phyloP scores from a whole-genome alignment of 2,113 vertebrate genomes.

The Galbula dea region DNA sequence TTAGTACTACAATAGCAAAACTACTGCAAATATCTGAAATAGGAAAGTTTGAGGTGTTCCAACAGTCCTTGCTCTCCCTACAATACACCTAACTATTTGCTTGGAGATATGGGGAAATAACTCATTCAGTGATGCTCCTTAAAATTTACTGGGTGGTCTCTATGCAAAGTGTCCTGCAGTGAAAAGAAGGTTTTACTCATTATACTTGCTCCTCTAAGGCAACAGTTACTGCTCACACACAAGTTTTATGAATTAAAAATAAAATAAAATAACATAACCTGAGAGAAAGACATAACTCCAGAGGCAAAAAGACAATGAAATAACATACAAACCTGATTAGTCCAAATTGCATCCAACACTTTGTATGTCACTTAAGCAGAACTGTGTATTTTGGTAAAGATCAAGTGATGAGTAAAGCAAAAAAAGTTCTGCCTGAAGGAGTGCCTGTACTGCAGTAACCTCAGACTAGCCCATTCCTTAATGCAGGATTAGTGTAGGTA shows the following conservation, averaged over 20 bases:
- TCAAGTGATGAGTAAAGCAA: background rate
- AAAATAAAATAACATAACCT: too few relatives aligned
- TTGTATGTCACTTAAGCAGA: background rate
- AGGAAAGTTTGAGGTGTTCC: background rate
- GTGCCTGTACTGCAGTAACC: background rate
- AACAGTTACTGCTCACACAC: background rate
- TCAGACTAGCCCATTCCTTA: background rate
- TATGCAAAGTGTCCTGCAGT: background rate
- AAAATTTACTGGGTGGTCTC: background rate
- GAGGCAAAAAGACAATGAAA: background rate
- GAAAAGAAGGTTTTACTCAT: background rate
- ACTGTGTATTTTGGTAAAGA: background rate
- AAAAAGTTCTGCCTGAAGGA: background rate
- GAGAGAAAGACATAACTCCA: background rate
- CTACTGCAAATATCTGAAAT: background rate
- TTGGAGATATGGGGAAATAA: background rate
- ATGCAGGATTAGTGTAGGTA: background rate
- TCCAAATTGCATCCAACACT: background rate
- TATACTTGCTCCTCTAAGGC: background rate
- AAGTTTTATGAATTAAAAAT: background rate
- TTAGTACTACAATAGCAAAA: background rate
- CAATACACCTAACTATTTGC: background rate
- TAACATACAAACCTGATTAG: background rate
- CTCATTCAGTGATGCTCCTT: background rate
- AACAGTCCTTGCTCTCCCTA: background rate